Percentiles rank a stretch among this genome's conserved stretches.
phyloP scores from a whole-genome alignment of 2,888 invertebrate species.

The Erebia ligea region DNA sequence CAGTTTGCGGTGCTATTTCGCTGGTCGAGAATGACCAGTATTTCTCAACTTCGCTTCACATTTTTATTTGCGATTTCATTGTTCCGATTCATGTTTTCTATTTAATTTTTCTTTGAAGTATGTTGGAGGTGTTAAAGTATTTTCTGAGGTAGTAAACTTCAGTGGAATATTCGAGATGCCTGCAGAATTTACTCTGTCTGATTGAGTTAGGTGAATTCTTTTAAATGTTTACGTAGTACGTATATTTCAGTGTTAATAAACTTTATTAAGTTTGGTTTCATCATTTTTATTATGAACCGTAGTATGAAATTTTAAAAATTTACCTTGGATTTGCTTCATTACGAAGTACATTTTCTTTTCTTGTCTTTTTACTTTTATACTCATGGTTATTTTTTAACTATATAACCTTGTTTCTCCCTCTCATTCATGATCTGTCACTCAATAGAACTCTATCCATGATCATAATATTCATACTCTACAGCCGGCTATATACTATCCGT shows the following conservation, averaged over 20 bases:
- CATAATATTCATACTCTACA: too few relatives aligned
- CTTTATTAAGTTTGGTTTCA: too few relatives aligned
- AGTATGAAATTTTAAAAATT: too few relatives aligned
- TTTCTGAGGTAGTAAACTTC: not conserved
- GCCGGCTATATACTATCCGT: too few relatives aligned
- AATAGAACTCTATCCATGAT: too few relatives aligned
- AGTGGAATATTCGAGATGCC: constrained; percentile 1
- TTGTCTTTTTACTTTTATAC: too few relatives aligned
- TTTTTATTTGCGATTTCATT: constrained; percentile 28
- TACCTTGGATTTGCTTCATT: too few relatives aligned
- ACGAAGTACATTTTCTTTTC: too few relatives aligned
- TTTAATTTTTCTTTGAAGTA: not conserved
- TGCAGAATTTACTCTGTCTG: not conserved
- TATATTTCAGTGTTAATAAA: not conserved
- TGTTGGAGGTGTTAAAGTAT: constrained; percentile 5
- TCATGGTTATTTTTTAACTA: too few relatives aligned
- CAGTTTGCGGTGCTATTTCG: constrained; percentile 30
- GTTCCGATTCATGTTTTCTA: constrained; percentile 10
- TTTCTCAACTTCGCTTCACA: constrained; percentile 24
- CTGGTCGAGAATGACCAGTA: constrained; percentile 32
- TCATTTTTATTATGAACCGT: too few relatives aligned
- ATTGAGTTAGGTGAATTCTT: constrained; percentile 8
- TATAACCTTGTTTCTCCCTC: too few relatives aligned
- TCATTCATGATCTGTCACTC: too few relatives aligned
- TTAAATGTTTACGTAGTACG: not conserved